These are phyloP conservation scores for Otus scops DNA, from an alignment of 2,797 vertebrate species.

Conservation along the genomic window DNA sequence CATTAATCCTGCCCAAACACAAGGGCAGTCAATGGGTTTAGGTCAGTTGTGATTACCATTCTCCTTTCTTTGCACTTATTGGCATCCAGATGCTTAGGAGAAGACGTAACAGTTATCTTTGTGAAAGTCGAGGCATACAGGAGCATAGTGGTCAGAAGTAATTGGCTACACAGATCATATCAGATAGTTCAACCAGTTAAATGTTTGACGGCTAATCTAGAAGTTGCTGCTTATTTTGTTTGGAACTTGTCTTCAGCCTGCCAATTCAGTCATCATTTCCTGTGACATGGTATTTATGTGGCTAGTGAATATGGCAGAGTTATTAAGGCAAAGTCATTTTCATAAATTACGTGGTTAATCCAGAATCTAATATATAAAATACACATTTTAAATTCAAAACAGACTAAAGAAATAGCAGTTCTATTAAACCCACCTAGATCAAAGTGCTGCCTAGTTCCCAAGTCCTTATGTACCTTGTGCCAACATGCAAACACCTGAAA, in stretches of 20 bases:
- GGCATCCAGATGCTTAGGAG: neutral
- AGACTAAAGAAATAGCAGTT: neutral
- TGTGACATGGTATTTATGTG: neutral
- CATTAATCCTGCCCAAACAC: neutral
- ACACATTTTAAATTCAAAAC: neutral
- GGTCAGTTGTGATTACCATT: neutral
- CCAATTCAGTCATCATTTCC: neutral
- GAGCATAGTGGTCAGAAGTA: neutral
- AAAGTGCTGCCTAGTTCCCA: neutral
- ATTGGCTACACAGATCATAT: neutral
- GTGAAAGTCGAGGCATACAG: neutral
- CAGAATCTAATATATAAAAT: neutral
- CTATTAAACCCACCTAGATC: neutral
- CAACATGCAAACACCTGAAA: neutral
- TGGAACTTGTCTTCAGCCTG: neutral
- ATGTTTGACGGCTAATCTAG: neutral
- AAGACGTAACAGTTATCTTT: neutral
- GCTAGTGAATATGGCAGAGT: neutral
- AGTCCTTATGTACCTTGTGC: fast-evolving
- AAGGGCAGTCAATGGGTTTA: neutral
- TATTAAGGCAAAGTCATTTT: neutral
- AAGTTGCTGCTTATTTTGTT: neutral
- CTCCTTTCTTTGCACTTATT: neutral
- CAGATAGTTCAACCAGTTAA: neutral
- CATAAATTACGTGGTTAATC: neutral